A percentile compares a stretch with the other conserved stretches of the same genome.
Conservation (phyloP, 1,140 invertebrate species). For the Musca domestica region DNA sequence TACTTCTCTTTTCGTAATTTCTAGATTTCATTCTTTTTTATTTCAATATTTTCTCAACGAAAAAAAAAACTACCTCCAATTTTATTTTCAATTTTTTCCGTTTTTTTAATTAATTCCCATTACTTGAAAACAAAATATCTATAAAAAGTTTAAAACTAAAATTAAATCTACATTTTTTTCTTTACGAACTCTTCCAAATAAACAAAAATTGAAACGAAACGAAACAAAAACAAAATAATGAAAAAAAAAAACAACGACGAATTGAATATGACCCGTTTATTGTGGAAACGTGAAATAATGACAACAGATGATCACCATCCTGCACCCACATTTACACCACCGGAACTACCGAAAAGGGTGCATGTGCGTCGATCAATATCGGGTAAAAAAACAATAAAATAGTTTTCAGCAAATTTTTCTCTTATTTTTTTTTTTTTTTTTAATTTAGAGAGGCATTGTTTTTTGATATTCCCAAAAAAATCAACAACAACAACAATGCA, state of each 20-base stretch:
- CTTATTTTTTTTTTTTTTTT: no score
- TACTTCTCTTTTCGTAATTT: not conserved
- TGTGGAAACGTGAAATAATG: slow-evolving; percentile 51
- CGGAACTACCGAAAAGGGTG: slow-evolving; percentile 95
- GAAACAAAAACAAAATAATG: no score
- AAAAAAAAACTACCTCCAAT: not conserved
- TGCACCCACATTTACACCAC: slow-evolving; percentile 92
- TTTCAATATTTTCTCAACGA: not conserved
- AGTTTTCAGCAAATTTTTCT: no score
- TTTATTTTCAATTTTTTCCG: not conserved
- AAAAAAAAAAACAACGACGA: slow-evolving; percentile 28
- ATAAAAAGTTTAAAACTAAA: not conserved
- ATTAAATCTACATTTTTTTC: slow-evolving; percentile 1
- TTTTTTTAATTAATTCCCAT: not conserved
- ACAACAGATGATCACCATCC: slow-evolving; percentile 92
- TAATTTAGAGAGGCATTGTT: slow-evolving; percentile 10
- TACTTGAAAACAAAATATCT: not conserved
- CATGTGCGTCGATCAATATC: slow-evolving; percentile 84
- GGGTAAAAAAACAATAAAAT: slow-evolving; percentile 45
- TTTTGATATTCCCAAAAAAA: slow-evolving; percentile 6
- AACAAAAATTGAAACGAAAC: no score
- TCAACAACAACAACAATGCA: slow-evolving; percentile 13
- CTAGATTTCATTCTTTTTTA: not conserved
- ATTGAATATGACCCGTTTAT: slow-evolving; percentile 34
- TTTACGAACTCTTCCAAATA: slow-evolving; percentile 16